Evolutionary conservation across 2,888 invertebrate genomes (phyloP), one percentile per base, ranked within the genome.

Genomic region (Drosophila algonquin): DNA sequence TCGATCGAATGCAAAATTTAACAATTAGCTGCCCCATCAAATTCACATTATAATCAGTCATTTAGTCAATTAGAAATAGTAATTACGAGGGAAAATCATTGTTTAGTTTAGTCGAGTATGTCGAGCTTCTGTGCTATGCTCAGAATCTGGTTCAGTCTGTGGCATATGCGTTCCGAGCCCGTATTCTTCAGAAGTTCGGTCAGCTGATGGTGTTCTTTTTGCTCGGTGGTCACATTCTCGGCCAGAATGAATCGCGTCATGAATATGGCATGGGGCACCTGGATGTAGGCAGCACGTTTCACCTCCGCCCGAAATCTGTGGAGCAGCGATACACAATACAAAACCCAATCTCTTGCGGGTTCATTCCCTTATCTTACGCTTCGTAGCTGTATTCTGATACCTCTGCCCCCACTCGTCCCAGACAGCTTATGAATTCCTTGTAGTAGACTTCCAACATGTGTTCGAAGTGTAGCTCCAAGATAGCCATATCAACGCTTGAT

Each of bases 221-320:
- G 56, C 12, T 57, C 45, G 1, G 32, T 9, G 6, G 35, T 40
- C 14, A n/a, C 40, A 14, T 56, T 54, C 40, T 82, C 74, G 14
- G 88, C 81, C 45, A 87, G 46, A 16, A 81, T 87, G 10, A 81
- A 81, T 40, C 88, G 68, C 4, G 77, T 82, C 86, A 81, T 85
- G 35, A 87, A 87, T 32, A 81, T 77, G 24, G 86, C 71, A 55
- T 81, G 88, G 12, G 87, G 82, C 4, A 85, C 80, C 61, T 87
- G 81, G 18, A 81, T 64, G 21, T 79, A 87, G 7, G 82, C 85
- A 52, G 53, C 62, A 3, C 71, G 77, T 32, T 70, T 79, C 6
- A 81, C 8, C 48, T 81, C 87, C 48, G 40, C 53, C 0, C 40
- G 30, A 52, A 81, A 87, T 9, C 81, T 87, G 56, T 5, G 8